Conservation (phyloP, 2,113 vertebrate species). For the Channa argus region DNA sequence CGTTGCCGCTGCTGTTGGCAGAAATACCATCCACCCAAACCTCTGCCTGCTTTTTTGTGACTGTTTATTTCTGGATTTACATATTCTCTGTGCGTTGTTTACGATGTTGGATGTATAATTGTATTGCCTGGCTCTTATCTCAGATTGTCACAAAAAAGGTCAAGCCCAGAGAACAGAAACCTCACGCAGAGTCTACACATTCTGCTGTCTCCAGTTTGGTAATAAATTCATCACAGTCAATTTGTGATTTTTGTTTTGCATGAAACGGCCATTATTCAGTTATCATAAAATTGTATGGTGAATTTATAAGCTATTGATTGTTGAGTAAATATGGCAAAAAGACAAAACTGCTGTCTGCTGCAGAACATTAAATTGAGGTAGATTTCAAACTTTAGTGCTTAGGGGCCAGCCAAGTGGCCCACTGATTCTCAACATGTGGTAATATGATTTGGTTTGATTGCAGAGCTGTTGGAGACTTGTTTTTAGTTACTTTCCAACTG, state of each 20-base stretch:
- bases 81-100: conserved; percentile 13
- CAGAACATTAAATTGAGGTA: no score
- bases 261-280: neutral
- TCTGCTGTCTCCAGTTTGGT: neutral
- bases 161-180: neutral
- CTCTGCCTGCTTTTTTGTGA: conserved; percentile 22
- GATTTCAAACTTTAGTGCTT: neutral
- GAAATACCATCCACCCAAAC: neutral
- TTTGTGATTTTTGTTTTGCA: neutral
- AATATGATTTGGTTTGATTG: no score
- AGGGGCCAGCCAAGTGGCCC: neutral
- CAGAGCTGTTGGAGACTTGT: no score
- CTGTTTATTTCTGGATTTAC: conserved; percentile 18
- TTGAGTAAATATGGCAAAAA: neutral
- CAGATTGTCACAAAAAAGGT: neutral
- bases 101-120: neutral
- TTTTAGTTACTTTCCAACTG: no score
- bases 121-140: neutral
- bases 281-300: neutral
- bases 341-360: neutral
- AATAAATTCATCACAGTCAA: neutral
- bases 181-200: conserved; percentile 2
- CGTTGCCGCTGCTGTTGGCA: neutral
- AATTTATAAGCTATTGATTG: neutral
- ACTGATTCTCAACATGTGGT: neutral